Base-by-base conservation (phyloP, 2,113 vertebrate species). In the Aptenodytes forsteri region DNA sequence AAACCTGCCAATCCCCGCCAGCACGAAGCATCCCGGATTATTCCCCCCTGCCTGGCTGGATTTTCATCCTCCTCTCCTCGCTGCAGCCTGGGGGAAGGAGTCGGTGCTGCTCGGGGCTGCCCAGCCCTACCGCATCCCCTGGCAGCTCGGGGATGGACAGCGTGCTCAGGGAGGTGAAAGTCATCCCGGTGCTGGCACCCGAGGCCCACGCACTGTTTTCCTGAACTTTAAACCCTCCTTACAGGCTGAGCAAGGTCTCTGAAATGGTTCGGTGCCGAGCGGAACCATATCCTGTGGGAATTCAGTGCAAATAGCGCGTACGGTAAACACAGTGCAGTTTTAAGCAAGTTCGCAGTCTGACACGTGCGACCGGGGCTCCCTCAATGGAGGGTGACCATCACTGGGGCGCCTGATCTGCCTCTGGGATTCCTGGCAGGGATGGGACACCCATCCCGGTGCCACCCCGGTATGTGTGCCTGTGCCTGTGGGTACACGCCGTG, bases 231-330 rank as follows among this genome's bases (percentile, higher is more conserved):
- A 88, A 88, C 75, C 56, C 38, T 79, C n/a, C 3, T 4, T 1
- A 8, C 25, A 79, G 46, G 44, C 62, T 69, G 71, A 49, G n/a
- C 72, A 54, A 93, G 40, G 52, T 76, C 75, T 78, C 78, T 61
- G 55, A 27, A 69, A 20, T 1, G 20, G 14, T 75, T 80, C 0
- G 1, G 30, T 7, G 13, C 66, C 3, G 30, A 50, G 66, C 6
- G 0, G 78, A 67, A 32, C 47, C 2, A 4, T 34, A 32, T 13
- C 38, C 73, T 21, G 22, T 0, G 0, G 61, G 65, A 69, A 65
- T 50, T 49, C 62, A 50, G 26, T 17, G 52, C 52, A 47, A 91
- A 87, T 6, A 59, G 19, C 2, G 9, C 1, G 1, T 25, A 23
- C 0, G 0, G 84, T 36, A 69, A 88, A 56, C 73, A 87, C 27